A percentile compares a stretch with the other conserved stretches of the same genome.
These are phyloP conservation scores for Caenorhabditis wallacei DNA, from an alignment of 2,888 invertebrate genomes.

Conservation along the genomic window DNA sequence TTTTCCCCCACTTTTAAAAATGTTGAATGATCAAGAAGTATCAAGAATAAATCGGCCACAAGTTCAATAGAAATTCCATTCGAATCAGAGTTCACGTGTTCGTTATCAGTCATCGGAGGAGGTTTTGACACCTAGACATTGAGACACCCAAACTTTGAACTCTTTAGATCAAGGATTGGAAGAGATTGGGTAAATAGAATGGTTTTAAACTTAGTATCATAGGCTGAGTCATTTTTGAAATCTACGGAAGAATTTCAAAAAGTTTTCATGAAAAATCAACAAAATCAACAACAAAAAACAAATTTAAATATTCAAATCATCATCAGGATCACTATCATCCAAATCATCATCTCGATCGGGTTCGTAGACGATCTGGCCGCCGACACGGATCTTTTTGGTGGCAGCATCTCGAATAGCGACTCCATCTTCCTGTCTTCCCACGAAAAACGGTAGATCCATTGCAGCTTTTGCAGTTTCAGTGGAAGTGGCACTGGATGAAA, in stretches of 20 bases:
- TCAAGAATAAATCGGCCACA: neutral
- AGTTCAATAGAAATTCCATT: neutral
- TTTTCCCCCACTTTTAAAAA: neutral
- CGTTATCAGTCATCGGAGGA: too few species aligned
- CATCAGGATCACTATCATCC: constrained; percentile 81
- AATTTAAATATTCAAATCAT: constrained; percentile 76
- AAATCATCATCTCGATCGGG: constrained; percentile 80
- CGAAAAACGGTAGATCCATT: constrained; percentile 71
- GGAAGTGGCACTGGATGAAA: neutral
- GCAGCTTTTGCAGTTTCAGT: constrained; percentile 6
- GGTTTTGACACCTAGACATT: too few species aligned
- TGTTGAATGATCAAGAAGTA: neutral
- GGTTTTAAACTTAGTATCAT: too few species aligned
- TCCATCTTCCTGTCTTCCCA: constrained; percentile 72
- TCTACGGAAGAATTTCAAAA: neutral
- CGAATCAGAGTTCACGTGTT: too few species aligned
- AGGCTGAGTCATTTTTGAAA: too few species aligned
- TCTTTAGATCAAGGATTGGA: too few species aligned
- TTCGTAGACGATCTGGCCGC: constrained; percentile 79
- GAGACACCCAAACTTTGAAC: too few species aligned
- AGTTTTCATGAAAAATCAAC: neutral
- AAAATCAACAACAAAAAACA: constrained; percentile 4
- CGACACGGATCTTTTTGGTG: constrained; percentile 86
- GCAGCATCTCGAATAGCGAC: constrained; percentile 73
- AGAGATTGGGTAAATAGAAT: too few species aligned